Conservation (phyloP, 1,140 invertebrate genomes). For the Heliconius hewitsoni region DNA sequence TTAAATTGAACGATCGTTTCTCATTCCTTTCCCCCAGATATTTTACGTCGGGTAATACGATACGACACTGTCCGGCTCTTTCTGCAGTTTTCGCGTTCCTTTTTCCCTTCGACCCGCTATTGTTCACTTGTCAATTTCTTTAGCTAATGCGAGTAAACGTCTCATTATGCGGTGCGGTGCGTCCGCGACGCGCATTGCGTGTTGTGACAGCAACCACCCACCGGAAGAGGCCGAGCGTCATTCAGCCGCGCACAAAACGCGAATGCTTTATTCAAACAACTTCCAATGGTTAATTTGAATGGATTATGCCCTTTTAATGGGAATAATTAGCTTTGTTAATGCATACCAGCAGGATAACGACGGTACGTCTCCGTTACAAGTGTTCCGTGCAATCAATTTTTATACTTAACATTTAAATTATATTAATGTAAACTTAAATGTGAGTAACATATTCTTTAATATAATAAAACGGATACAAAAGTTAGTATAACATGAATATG, state of each 20-base stretch:
- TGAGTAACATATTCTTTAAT: background rate
- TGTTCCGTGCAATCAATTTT: slow-evolving; percentile 55
- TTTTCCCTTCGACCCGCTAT: slow-evolving; percentile 75
- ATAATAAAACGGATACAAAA: background rate
- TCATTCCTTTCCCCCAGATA: slow-evolving; percentile 80
- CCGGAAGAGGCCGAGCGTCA: slow-evolving; percentile 79
- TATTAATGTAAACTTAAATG: background rate
- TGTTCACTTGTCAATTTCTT: slow-evolving; percentile 82
- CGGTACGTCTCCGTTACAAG: slow-evolving; percentile 53
- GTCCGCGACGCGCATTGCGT: slow-evolving; percentile 76
- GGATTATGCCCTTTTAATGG: slow-evolving; percentile 73
- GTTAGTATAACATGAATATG: background rate
- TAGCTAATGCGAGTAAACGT: slow-evolving; percentile 81
- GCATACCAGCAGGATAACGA: slow-evolving; percentile 41
- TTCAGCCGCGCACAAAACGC: slow-evolving; percentile 78
- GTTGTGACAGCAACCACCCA: slow-evolving; percentile 81
- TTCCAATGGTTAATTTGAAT: slow-evolving; percentile 78
- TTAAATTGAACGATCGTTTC: slow-evolving; percentile 78
- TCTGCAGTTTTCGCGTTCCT: slow-evolving; percentile 75
- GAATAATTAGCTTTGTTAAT: slow-evolving; percentile 77
- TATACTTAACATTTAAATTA: slow-evolving; percentile 48
- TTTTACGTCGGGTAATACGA: slow-evolving; percentile 81
- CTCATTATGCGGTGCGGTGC: slow-evolving; percentile 80
- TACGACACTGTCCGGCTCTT: slow-evolving; percentile 80
- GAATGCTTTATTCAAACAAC: slow-evolving; percentile 76